These are phyloP conservation scores for Ryuthela nishihirai DNA, from an alignment of 2,888 invertebrate genomes.

Conservation along the genomic window DNA sequence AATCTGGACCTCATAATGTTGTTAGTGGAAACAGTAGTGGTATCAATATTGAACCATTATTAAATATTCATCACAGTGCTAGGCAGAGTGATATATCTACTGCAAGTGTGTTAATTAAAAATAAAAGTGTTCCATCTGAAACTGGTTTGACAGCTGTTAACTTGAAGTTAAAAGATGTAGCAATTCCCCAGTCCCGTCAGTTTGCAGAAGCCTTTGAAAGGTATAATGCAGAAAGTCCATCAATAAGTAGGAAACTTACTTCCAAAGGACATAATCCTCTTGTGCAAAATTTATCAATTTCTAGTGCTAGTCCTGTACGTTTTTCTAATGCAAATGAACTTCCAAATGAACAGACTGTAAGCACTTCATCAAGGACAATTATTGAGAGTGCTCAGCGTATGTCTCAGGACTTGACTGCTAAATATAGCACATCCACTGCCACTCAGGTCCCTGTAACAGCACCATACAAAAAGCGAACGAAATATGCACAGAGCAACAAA, in stretches of 20 bases:
- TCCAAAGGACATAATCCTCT: constrained; percentile 15
- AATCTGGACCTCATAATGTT: constrained; percentile 14
- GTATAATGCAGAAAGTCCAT: constrained; percentile 10
- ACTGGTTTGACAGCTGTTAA: constrained; percentile 21
- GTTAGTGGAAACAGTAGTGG: constrained; percentile 10
- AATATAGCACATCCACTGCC: constrained; percentile 18
- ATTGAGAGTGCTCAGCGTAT: constrained; percentile 26
- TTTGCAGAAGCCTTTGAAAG: constrained; percentile 37
- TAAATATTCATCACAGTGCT: not conserved
- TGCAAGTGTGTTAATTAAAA: not conserved
- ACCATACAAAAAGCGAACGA: constrained; percentile 28
- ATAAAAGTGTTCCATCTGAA: constrained; percentile 18
- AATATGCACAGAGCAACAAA: constrained; percentile 29
- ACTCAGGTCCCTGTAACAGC: constrained; percentile 27
- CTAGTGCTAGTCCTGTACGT: constrained; percentile 24
- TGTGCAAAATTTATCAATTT: constrained; percentile 10
- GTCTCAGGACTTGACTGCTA: constrained; percentile 25
- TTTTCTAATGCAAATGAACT: constrained; percentile 18
- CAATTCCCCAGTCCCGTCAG: constrained; percentile 32
- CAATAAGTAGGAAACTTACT: constrained; percentile 20
- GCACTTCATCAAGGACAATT: constrained; percentile 19
- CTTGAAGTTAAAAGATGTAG: constrained; percentile 25
- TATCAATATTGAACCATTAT: constrained; percentile 24
- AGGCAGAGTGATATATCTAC: constrained; percentile 11
- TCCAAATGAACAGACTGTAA: constrained; percentile 18